phyloP scores from a whole-genome alignment of 2,797 vertebrate genomes.

The Antrozous pallidus region DNA sequence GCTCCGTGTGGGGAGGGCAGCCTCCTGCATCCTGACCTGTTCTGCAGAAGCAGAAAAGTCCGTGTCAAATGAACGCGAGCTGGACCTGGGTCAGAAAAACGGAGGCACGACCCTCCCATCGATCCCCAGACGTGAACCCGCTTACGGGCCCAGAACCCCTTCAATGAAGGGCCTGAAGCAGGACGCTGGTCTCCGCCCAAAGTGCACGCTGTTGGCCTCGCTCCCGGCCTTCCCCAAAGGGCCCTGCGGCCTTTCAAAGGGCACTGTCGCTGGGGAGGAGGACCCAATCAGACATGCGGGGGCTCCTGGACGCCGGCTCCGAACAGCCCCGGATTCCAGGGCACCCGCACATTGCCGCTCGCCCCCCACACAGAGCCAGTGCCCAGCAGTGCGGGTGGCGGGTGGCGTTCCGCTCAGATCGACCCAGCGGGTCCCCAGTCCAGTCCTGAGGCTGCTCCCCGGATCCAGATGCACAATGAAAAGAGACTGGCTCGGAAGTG shows the following conservation, averaged over 20 bases:
- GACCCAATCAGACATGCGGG: neutral
- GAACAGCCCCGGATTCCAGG: neutral
- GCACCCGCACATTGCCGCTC: neutral
- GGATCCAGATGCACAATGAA: neutral
- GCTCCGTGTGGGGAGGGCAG: neutral
- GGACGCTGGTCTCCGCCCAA: neutral
- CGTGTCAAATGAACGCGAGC: neutral
- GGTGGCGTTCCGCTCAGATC: neutral
- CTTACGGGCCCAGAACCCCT: neutral
- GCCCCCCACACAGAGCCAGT: neutral
- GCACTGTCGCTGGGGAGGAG: neutral
- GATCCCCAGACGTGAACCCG: neutral
- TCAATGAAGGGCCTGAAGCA: neutral
- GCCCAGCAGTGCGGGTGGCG: neutral
- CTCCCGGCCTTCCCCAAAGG: too few relatives aligned
- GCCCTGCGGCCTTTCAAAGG: neutral
- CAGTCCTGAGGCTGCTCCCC: too few relatives aligned
- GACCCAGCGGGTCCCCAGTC: neutral
- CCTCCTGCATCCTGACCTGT: neutral
- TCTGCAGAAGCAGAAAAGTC: neutral
- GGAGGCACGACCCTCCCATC: neutral
- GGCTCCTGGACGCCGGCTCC: neutral
- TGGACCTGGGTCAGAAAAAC: neutral
- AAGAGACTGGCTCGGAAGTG: neutral
- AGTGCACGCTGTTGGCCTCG: neutral